Conservation (phyloP, 2,113 vertebrate genomes). For the Dipodomys stephensi region DNA sequence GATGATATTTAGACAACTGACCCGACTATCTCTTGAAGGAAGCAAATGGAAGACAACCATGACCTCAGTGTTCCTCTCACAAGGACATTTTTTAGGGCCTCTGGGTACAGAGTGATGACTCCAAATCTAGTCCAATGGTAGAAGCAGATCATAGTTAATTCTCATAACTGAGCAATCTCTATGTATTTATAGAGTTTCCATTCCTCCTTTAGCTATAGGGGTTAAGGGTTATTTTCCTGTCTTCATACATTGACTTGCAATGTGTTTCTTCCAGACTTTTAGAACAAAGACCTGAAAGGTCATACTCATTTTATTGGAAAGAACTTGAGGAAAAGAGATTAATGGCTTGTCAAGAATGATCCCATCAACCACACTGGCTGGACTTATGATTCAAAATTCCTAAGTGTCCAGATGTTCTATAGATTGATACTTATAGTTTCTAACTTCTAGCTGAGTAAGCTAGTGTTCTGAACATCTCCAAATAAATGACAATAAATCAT, state of each 20-base stretch:
- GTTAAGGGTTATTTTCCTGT: not conserved
- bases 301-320: not conserved
- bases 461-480: slow-evolving; percentile 5
- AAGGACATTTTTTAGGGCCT: not conserved
- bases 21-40: not conserved
- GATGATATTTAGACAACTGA: slow-evolving; percentile 54
- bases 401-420: not conserved
- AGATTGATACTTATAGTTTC: not conserved
- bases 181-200: not conserved
- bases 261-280: not conserved
- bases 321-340: not conserved
- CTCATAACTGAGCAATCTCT: not conserved
- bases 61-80: not conserved
- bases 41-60: not conserved
- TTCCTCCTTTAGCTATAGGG: not conserved
- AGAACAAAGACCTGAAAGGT: not conserved
- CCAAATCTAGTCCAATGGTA: not conserved
- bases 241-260: not conserved
- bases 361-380: not conserved
- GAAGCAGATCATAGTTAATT: slow-evolving; percentile 3
- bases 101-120: not conserved
- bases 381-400: not conserved
- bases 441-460: not conserved
- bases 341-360: not conserved
- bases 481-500: not conserved